phyloP scores from a whole-genome alignment of 1,140 invertebrate species.

The Glossosoma conforme region DNA sequence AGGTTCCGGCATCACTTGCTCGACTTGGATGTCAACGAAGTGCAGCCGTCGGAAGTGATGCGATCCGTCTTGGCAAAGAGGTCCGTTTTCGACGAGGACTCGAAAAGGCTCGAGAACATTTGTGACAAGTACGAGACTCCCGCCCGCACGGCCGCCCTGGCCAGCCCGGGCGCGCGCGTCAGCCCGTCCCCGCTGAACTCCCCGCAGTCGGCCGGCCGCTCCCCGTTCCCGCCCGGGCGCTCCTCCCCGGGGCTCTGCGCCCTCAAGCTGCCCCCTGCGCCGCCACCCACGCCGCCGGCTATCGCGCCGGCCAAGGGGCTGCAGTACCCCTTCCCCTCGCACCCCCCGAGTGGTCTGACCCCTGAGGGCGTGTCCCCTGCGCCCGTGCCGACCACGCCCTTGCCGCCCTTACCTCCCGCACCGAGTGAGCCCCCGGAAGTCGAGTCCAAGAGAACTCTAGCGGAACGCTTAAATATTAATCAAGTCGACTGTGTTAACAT shows the following conservation, averaged over 20 bases:
- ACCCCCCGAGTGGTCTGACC: slow-evolving; percentile 57
- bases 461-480: slow-evolving; percentile 10
- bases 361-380: slow-evolving; percentile 35
- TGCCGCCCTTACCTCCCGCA: slow-evolving; percentile 31
- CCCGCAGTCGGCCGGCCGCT: slow-evolving; percentile 37
- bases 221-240: slow-evolving; percentile 22
- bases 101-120: slow-evolving; percentile 85
- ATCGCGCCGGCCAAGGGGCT: slow-evolving; percentile 54
- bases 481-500: slow-evolving; percentile 27
- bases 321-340: slow-evolving; percentile 77
- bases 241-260: slow-evolving; percentile 27
- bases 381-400: slow-evolving; percentile 30
- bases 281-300: slow-evolving; percentile 28
- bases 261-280: slow-evolving; percentile 9
- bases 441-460: slow-evolving; percentile 36
- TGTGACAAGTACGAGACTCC: slow-evolving; percentile 78
- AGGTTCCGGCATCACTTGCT: slow-evolving; percentile 63
- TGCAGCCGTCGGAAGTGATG: slow-evolving; percentile 90
- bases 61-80: slow-evolving; percentile 86
- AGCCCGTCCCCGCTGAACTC: slow-evolving; percentile 29
- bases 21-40: slow-evolving; percentile 68
- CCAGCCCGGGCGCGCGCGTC: slow-evolving; percentile 40
- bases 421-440: slow-evolving; percentile 34
- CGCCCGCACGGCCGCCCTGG: slow-evolving; percentile 11
- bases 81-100: slow-evolving; percentile 94